Evolutionary conservation across 2,797 vertebrate species (phyloP), one percentile per base, ranked within the genome.

Genomic region (Dallia pectoralis): DNA sequence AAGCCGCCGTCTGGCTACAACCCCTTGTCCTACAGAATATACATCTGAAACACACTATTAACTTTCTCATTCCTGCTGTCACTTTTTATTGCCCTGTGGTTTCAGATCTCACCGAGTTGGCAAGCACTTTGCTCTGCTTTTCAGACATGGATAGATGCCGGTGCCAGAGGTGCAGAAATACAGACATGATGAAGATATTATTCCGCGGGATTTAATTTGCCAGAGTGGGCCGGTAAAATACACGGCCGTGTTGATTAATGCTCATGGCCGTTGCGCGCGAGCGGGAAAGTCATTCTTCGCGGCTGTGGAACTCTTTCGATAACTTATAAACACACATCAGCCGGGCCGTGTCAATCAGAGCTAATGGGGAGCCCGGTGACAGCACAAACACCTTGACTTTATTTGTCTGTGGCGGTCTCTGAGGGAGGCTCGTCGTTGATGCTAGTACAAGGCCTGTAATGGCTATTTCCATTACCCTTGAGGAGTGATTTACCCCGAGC

Each of bases 41-140:
- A 87, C 88, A 87, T 89, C 84, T 81, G 90, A 90, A 91, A 91
- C 87, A 87, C 88, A 85, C 86, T 87, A 88, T 91, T 91, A 91
- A 88, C 87, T 89, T 89, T 87, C 80, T 84, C 84, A 86, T 90
- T 87, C 80, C 82, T 84, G 86, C 81, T 89, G 89, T 92, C 90
- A 89, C 86, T 87, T 89, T 90, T 89, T 89, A 90, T 89, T 84
- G 87, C 84, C 75, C 84, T 51, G 0, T 81, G 84, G 87, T 87
- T 87, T 85, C 81, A 83, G 87, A 82, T 87, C 82, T 83, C 75
- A 83, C 73, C 0, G 77, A 81, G 77, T 88, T 90, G 89, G 86
- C 89, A 87, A 86, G 76, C 82, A 74, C 74, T 19, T 70, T 72
- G 71, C 67, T 32, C 25, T 9, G 47, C 47, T 29, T 49, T 12